Evolutionary conservation across 2,888 invertebrate species (phyloP), one percentile per base, ranked within the genome.

Genomic region (Pseudococcus viburni): DNA sequence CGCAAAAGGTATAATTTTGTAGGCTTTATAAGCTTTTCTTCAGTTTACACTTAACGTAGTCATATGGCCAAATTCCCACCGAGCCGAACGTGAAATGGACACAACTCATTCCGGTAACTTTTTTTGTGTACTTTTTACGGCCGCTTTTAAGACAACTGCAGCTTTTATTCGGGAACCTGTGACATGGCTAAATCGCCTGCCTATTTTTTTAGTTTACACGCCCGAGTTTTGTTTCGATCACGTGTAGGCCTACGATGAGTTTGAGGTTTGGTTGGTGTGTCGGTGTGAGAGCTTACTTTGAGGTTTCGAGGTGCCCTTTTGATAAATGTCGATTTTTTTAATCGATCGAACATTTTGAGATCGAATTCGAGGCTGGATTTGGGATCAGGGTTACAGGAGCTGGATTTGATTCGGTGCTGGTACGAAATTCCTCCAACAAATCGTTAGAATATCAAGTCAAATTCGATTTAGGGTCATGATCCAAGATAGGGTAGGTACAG

Each of bases 21-120:
- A 46, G 86, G 86, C 86, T 86, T 86, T 86, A 68, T 86, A 86
- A 86, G 86, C 86, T 86, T 86, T 86, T 68, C 68, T 86, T 85
- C 42, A 64, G 85, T 85, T 59, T 64, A 85, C 86, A 48, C 46
- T 86, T 46, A 73, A 42, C 26, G 42, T 42, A 86, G 68, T 42
- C 86, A 86, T 68, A 39, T 86, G 86, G 64, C 39, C 42, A 26
- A 68, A 22, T 86, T 86, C 86, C 86, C 86, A 86, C 68, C 39
- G 68, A 42, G 39, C 39, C 64, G 64, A 86, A 86, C 26, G 73
- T 86, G 86, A 86, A 86, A 86, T 64, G 86, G 64, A 59, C 80
- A 80, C 59, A 59, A 86, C 68, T 86, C 64, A 39, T 64, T 46
- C 42, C 64, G 39, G 73, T 73, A 86, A 86, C 86, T 86, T 86